Base-by-base conservation (phyloP, 2,797 vertebrate species). In the Chloroceryle inda region DNA sequence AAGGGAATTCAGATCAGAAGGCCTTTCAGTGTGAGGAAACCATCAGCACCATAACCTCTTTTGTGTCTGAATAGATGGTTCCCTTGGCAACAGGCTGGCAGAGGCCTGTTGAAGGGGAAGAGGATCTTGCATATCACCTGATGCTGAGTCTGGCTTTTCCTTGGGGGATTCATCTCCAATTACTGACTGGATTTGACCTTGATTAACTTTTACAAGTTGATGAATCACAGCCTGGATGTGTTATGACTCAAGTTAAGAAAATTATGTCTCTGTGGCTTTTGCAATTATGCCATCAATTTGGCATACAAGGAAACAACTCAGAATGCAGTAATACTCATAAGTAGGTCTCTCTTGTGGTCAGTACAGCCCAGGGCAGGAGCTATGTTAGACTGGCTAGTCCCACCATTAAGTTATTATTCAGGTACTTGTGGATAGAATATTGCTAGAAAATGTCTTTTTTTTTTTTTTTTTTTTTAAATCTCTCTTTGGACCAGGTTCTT, bases 401-500 rank as follows among this genome's bases (percentile, higher is more conserved):
- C 63, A 55, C 68, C 40, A 21, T 45, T 20, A 52, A 61, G 24
- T 71, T 26, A 6, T 66, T 42, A 26, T 37, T 79, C 11, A 11
- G 33, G 8, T 35, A 10, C 16, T 59, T 29, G 11, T 44, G 27
- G 15, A 8, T 35, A 71, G 50, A 79, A 38, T 47, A 21, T 73
- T 76, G 42, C 52, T 52, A 16, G 18, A 49, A 69, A 72, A 63
- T 8, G 23, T n/a, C 11, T 47, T 49, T 63, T 42, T 31, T 27
- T 18, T 29, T 13, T 40, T 15, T 40, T 52, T 20, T 38, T 53
- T 42, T 10, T 13, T 64, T 16, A 2, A 50, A 33, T 35, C 7
- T 74, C 22, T 81, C 9, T 95, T 88, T 74, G n/a, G 13, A 83
- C 89, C 67, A 99, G 99, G 22, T 99, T 98, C 96, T 99, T 99